Evolutionary conservation across 2,113 vertebrate species (phyloP), one percentile per base, ranked within the genome.

Genomic region (Stegastes partitus): DNA sequence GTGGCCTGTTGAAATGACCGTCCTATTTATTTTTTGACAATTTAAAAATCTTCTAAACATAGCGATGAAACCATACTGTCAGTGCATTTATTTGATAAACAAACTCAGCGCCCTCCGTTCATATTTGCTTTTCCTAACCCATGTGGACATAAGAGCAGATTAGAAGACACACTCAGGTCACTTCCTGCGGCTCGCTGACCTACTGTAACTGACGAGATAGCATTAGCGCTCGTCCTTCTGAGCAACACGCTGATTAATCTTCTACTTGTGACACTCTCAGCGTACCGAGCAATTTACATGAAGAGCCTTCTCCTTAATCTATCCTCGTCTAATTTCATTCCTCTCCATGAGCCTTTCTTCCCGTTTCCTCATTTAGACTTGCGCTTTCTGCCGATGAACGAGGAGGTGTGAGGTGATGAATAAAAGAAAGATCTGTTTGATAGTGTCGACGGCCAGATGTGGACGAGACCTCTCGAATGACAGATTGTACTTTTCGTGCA

Each of bases 251-350:
- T 91, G 82, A 90, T 92, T 86, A 80, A 86, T 90, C 75, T 80
- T 25, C 71, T 59, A 53, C 79, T 55, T 37, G 55, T 72, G 51
- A 34, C 79, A 55, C 75, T 74, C 74, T 34, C 54, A 61, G 78
- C 23, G 7, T 71, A 28, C 66, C 19, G 57, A 77, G 77, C 65
- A 71, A 87, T 91, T 89, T 87, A 58, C 54, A 79, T 66, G 51
- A 81, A 84, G 79, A 81, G 73, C 83, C 81, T 85, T 87, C 68
- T 68, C 68, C 82, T 81, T 84, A 66, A 87, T 77, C 81, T 63
- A 57, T 87, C 86, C 87, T 87, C 34, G 63, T 78, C 76, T 79
- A 74, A 87, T 85, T 68, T 89, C 45, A 61, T 74, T 77, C 51
- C 64, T 50, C 70, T 79, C 56, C 26, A 21, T 61, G 2, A 74